Conservation (phyloP, 2,113 vertebrate species). For the Gadus macrocephalus region DNA sequence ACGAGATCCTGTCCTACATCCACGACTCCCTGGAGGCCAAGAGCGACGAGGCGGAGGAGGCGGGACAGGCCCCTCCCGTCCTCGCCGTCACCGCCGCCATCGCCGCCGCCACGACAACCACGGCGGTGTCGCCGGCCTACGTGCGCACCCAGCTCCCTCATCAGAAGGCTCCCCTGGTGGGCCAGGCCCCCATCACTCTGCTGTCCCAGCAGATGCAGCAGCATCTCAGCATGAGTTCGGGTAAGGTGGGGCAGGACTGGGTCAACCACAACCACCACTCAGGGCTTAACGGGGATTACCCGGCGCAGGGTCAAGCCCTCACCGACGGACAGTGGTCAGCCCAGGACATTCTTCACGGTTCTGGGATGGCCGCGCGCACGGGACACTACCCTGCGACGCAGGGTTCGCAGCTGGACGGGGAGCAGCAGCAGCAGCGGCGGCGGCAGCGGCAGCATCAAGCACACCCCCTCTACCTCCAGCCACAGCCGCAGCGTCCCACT, state of each 20-base stretch:
- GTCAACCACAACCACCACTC: slow-evolving; percentile 27
- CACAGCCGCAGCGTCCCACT: slow-evolving; percentile 24
- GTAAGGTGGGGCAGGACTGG: slow-evolving; percentile 34
- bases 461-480: slow-evolving; percentile 48
- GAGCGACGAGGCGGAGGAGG: slow-evolving; percentile 16
- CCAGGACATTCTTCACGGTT: slow-evolving; percentile 36
- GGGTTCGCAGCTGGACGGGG: background rate
- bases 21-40: slow-evolving; percentile 59
- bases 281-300: slow-evolving; percentile 31
- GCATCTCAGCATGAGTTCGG: slow-evolving; percentile 49
- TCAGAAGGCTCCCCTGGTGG: slow-evolving; percentile 36
- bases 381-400: slow-evolving; percentile 38
- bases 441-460: slow-evolving; percentile 20
- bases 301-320: slow-evolving; percentile 30
- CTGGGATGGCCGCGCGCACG: slow-evolving; percentile 33
- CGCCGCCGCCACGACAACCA: background rate
- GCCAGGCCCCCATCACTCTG: slow-evolving; percentile 54
- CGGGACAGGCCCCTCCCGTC: slow-evolving; percentile 22
- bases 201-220: slow-evolving; percentile 71
- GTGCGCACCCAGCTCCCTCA: slow-evolving; percentile 48
- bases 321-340: slow-evolving; percentile 46
- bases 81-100: slow-evolving; percentile 2
- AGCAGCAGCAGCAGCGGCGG: too few species aligned
- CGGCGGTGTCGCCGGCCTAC: slow-evolving; percentile 7
- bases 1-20: slow-evolving; percentile 69